phyloP scores from a whole-genome alignment of 2,113 vertebrate species.

The Hemiscyllium ocellatum region DNA sequence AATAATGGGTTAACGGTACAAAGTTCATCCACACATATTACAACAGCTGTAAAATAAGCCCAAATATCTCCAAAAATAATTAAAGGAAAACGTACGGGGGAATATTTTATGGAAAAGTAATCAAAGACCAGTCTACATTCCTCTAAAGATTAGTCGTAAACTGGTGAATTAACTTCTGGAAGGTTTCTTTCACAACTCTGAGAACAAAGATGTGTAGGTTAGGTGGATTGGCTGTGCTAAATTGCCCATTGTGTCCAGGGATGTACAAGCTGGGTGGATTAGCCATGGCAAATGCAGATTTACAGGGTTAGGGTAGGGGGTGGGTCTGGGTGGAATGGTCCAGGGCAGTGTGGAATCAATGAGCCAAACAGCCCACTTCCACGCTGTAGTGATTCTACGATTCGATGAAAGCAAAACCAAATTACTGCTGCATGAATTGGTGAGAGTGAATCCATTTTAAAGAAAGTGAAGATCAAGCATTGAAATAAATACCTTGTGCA shows the following conservation, averaged over 20 bases:
- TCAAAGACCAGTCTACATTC: background rate
- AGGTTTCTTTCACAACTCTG: background rate
- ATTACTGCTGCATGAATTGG: background rate
- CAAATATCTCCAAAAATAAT: background rate
- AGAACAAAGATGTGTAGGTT: background rate
- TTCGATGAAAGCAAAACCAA: background rate
- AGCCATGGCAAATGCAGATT: no score
- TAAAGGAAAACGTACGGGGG: background rate
- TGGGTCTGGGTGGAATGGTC: no score
- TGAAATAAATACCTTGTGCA: background rate
- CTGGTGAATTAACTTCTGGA: background rate
- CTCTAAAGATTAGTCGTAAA: background rate
- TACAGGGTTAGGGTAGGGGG: no score
- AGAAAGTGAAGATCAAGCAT: background rate
- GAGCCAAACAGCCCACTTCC: no score
- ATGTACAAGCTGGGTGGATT: no score
- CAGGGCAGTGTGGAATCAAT: no score
- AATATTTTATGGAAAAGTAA: background rate
- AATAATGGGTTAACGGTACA: background rate
- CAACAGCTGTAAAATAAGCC: background rate
- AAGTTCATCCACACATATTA: background rate
- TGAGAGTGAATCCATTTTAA: background rate
- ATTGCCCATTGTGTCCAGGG: no score
- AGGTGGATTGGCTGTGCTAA: no score
- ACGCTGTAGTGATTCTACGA: no score